Percentiles rank a stretch among this genome's conserved stretches.
phyloP scores from a whole-genome alignment of 2,888 invertebrate genomes.

The Cataglyphis rosenhaueri region DNA sequence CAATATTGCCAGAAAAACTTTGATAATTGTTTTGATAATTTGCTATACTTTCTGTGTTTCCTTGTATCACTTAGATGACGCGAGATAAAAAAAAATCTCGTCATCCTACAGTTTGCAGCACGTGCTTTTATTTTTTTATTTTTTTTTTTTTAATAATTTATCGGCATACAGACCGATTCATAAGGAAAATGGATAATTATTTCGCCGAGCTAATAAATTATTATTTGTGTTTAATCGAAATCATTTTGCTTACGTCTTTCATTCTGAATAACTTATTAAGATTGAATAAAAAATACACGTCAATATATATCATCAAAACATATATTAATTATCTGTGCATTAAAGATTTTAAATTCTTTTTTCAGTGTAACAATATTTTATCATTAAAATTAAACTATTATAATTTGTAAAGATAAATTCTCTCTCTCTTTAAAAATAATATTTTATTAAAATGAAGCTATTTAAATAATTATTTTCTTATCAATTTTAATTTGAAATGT shows the following conservation, averaged over 20 bases:
- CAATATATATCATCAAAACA: background rate
- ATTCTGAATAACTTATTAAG: background rate
- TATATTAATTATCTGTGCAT: background rate
- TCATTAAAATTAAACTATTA: background rate
- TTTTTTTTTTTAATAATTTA: constrained; percentile 1
- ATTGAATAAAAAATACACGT: background rate
- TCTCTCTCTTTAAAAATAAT: no score
- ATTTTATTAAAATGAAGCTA: background rate
- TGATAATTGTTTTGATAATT: background rate
- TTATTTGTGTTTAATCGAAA: background rate
- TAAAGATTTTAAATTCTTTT: background rate
- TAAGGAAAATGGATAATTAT: constrained; percentile 2
- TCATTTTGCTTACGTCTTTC: background rate
- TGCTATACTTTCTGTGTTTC: constrained; percentile 7
- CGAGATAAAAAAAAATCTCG: background rate
- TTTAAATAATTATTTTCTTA: background rate
- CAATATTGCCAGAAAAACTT: background rate
- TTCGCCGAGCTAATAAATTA: background rate
- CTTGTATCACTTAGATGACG: background rate
- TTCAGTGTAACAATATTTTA: background rate
- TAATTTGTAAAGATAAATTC: background rate
- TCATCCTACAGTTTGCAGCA: background rate
- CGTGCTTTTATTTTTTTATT: background rate
- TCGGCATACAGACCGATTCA: background rate
- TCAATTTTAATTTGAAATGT: background rate